Percentiles rank a stretch among this genome's conserved stretches.
phyloP scores from a whole-genome alignment of 1,140 invertebrate species.

The Cherax destructor region DNA sequence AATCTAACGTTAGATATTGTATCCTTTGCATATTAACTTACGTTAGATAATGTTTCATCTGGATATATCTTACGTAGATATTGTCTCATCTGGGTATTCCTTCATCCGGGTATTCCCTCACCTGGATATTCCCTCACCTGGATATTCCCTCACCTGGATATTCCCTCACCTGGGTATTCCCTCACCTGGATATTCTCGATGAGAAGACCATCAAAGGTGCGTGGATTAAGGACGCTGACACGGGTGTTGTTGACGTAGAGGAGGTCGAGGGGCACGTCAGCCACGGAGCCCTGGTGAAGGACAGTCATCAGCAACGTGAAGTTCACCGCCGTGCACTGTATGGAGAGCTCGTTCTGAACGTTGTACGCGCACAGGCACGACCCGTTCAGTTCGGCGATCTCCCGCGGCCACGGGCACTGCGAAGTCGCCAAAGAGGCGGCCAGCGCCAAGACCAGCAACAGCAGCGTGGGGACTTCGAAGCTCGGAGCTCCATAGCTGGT shows the following conservation, averaged over 20 bases:
- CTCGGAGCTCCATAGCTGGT: too few relatives aligned
- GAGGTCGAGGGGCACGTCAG: constrained; percentile 83
- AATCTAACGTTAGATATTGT: too few relatives aligned
- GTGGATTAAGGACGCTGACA: constrained; percentile 80
- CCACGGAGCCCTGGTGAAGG: constrained; percentile 79
- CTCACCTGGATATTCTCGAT: constrained; percentile 78
- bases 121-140: too few relatives aligned
- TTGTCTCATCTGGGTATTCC: too few relatives aligned
- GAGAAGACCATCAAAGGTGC: constrained; percentile 84
- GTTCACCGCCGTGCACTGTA: constrained; percentile 93
- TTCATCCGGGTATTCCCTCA: too few relatives aligned
- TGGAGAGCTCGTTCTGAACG: constrained; percentile 84
- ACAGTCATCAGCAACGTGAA: constrained; percentile 84
- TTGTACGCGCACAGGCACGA: constrained; percentile 91
- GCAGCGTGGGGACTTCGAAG: too few relatives aligned
- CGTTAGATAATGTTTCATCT: too few relatives aligned
- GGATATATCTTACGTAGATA: too few relatives aligned
- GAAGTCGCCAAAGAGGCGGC: constrained; percentile 73
- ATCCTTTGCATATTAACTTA: too few relatives aligned
- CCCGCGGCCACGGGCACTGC: constrained; percentile 90
- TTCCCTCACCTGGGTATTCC: not conserved
- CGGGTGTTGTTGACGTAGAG: constrained; percentile 93
- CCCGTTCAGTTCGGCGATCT: constrained; percentile 83
- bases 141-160: too few relatives aligned
- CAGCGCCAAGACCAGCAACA: constrained; percentile 27